These are phyloP conservation scores for Tetragonisca angustula DNA, from an alignment of 2,888 invertebrate species.

Conservation along the genomic window DNA sequence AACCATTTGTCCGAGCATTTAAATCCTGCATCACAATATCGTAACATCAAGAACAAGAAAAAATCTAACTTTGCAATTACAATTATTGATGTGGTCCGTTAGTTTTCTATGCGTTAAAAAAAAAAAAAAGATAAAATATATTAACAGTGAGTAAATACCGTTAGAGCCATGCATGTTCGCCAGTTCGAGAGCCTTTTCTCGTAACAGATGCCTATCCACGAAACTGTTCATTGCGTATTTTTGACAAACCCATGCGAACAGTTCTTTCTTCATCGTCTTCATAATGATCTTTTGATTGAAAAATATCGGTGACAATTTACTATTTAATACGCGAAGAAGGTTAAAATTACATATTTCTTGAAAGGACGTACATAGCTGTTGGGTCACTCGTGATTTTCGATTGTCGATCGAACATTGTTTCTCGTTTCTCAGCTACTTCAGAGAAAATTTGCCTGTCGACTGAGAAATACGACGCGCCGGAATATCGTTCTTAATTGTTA, in stretches of 20 bases:
- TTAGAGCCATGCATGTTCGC: conserved; percentile 56
- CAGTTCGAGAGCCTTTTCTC: conserved; percentile 71
- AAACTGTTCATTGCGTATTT: conserved; percentile 72
- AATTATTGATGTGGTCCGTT: background rate
- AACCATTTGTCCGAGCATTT: conserved; percentile 75
- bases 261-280: conserved; percentile 65
- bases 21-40: conserved; percentile 62
- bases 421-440: conserved; percentile 31
- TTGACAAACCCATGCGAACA: conserved; percentile 76
- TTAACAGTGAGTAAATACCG: conserved; percentile 46
- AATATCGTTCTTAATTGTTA: too few relatives aligned
- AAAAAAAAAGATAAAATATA: background rate
- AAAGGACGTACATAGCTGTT: background rate
- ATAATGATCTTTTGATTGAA: conserved; percentile 35
- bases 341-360: background rate
- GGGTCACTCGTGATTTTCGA: conserved; percentile 34
- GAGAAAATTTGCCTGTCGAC: background rate
- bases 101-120: background rate
- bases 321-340: background rate
- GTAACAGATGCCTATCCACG: conserved; percentile 67
- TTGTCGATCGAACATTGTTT: conserved; percentile 29
- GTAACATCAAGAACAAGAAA: background rate
- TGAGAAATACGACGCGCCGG: background rate
- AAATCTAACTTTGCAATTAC: background rate
- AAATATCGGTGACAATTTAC: background rate